Conservation (phyloP, 2,113 vertebrate species). For the Hippopotamus amphibius region DNA sequence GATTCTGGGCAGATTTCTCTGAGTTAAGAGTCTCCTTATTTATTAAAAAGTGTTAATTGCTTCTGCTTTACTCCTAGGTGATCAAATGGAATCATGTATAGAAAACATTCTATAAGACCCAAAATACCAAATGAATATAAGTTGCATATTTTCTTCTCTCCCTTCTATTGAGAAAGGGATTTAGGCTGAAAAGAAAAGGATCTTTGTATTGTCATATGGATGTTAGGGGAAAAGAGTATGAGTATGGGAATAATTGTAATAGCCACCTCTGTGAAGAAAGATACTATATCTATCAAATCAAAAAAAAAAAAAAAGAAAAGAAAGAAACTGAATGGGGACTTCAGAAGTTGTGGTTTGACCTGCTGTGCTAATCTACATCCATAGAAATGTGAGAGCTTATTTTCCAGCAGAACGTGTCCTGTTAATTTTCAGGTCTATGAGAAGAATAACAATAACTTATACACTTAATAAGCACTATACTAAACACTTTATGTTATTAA, state of each 20-base stretch:
- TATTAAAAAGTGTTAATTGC: neutral
- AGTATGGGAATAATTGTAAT: neutral
- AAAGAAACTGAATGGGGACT: neutral
- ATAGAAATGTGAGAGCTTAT: neutral
- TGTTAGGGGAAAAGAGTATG: neutral
- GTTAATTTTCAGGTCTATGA: neutral
- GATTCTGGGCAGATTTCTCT: neutral
- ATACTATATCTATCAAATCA: neutral
- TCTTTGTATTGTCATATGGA: neutral
- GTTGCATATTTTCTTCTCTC: neutral
- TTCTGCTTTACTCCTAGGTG: constrained; percentile 8
- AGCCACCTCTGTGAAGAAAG: neutral
- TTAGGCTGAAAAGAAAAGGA: neutral
- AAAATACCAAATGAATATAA: neutral
- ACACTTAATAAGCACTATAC: neutral
- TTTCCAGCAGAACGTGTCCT: neutral
- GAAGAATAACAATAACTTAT: neutral
- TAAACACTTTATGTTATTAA: constrained; percentile 10
- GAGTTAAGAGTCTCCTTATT: neutral
- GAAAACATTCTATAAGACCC: constrained; percentile 15
- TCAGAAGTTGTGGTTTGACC: neutral
- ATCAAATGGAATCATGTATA: neutral
- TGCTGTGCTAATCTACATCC: neutral
- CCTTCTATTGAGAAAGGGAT: neutral
- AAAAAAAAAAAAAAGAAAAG: neutral